These are phyloP conservation scores for Nomada fabriciana DNA, from an alignment of 2,888 invertebrate species.

Conservation along the genomic window DNA sequence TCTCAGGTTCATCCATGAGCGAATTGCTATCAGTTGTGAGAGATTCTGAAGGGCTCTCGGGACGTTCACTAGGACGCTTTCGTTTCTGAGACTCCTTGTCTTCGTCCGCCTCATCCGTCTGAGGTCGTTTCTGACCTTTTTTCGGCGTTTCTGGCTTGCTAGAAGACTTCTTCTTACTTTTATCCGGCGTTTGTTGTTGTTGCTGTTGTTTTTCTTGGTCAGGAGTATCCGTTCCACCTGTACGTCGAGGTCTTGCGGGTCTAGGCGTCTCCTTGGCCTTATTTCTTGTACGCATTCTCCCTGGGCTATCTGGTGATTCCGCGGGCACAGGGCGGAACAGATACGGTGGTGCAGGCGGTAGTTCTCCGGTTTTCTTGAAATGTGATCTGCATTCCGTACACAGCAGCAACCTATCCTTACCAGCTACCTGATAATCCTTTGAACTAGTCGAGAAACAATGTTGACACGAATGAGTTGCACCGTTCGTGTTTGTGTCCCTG, in stretches of 20 bases:
- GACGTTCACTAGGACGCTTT: constrained; percentile 86
- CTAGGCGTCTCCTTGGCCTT: constrained; percentile 89
- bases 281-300: constrained; percentile 95
- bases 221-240: constrained; percentile 87
- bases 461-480: constrained; percentile 86
- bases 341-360: constrained; percentile 87
- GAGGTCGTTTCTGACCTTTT: constrained; percentile 87
- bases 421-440: constrained; percentile 85
- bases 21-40: constrained; percentile 94
- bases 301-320: constrained; percentile 91
- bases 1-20: constrained; percentile 88
- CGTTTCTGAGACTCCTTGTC: constrained; percentile 87
- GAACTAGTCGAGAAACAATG: constrained; percentile 90
- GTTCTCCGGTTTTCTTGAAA: constrained; percentile 91
- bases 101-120: constrained; percentile 86
- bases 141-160: constrained; percentile 82
- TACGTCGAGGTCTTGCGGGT: constrained; percentile 86
- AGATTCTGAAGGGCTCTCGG: constrained; percentile 93
- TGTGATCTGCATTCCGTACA: constrained; percentile 92
- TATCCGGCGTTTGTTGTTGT: constrained; percentile 84
- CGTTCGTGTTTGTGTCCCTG: constrained; percentile 88
- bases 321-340: constrained; percentile 86
- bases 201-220: constrained; percentile 84
- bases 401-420: constrained; percentile 89
- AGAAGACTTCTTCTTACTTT: constrained; percentile 83